Base-by-base conservation (phyloP, 2,113 vertebrate genomes). In the Drymodes brunneopygia region DNA sequence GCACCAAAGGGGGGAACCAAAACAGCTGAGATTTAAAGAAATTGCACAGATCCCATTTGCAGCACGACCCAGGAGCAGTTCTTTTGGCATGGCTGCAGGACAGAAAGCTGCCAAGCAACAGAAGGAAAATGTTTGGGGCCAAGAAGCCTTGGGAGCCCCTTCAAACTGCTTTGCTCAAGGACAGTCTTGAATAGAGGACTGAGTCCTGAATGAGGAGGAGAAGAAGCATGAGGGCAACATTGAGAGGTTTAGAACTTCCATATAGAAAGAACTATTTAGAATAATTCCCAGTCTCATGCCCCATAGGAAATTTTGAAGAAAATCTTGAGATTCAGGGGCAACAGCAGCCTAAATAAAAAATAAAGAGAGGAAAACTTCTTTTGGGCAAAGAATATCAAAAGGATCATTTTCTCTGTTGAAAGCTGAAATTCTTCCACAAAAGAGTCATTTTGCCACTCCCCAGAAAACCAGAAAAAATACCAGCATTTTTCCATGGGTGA, bases 361-460 rank as follows among this genome's bases (percentile, higher is more conserved):
- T 24, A 47, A 42, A 84, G 70, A 33, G 44, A 78, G 9, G 15
- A 57, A 79, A 84, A 53, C 17, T 16, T 81, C 23, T 54, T 54
- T 62, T 36, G 1, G 45, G 36, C 5, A 3, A 23, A 48, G 78
- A 84, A 48, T 29, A 87, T 53, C 64, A 47, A 78, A 88, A 86
- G 15, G 27, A 44, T 77, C 2, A 24, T 84, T 64, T 89, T 91
- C 66, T 87, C 66, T 86, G 71, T 28, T 69, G 82, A 92, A 90
- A 94, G 67, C 62, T 77, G 67, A 82, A 77, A 50, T 75, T 93
- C 85, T 91, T 75, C 51, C 78, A 84, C 56, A 74, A 80, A 78
- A 71, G n/a, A 79, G 38, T 75, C 9, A 86, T 94, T 85, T 90
- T 93, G 45, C 73, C 90, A 62, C 71, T 92, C 74, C 85, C 50